Percentiles rank a stretch among this genome's conserved stretches.
phyloP scores from a whole-genome alignment of 2,888 invertebrate genomes.

The Fabriciana adippe region DNA sequence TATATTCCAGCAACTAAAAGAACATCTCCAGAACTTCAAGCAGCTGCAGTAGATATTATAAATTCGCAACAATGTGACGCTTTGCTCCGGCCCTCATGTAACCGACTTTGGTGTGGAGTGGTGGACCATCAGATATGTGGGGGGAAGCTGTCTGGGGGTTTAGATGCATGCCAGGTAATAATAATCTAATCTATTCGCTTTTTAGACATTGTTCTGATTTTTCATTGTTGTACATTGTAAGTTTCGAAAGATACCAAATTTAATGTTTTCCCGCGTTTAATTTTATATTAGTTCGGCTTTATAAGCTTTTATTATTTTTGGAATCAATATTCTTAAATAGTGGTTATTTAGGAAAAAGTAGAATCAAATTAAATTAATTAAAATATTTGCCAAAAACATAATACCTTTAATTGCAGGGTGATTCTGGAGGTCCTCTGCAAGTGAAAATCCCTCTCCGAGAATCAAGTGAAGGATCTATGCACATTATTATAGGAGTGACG shows the following conservation, averaged over 20 bases:
- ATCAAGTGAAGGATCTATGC: constrained; percentile 48
- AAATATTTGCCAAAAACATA: no score
- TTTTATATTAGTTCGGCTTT: no score
- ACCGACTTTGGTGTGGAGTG: constrained; percentile 45
- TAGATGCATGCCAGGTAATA: constrained; percentile 37
- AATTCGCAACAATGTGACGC: constrained; percentile 40
- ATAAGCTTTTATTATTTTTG: no score
- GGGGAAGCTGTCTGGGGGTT: constrained; percentile 42
- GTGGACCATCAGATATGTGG: constrained; percentile 42
- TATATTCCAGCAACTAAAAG: no score
- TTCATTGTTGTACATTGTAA: no score
- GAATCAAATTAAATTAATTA: no score
- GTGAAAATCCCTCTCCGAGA: constrained; percentile 51
- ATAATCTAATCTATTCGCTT: no score
- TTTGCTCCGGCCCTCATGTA: constrained; percentile 40
- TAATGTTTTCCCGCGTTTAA: no score
- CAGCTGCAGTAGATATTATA: constrained; percentile 45
- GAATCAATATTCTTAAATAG: no score
- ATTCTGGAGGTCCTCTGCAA: constrained; percentile 87
- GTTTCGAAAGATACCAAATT: no score
- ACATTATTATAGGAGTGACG: constrained; percentile 63
- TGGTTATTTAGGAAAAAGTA: no score
- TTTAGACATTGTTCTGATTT: no score
- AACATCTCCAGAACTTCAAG: constrained; percentile 40
- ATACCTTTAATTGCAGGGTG: constrained; percentile 75